phyloP scores from a whole-genome alignment of 2,888 invertebrate species.

The Stictocephala bisonia region DNA sequence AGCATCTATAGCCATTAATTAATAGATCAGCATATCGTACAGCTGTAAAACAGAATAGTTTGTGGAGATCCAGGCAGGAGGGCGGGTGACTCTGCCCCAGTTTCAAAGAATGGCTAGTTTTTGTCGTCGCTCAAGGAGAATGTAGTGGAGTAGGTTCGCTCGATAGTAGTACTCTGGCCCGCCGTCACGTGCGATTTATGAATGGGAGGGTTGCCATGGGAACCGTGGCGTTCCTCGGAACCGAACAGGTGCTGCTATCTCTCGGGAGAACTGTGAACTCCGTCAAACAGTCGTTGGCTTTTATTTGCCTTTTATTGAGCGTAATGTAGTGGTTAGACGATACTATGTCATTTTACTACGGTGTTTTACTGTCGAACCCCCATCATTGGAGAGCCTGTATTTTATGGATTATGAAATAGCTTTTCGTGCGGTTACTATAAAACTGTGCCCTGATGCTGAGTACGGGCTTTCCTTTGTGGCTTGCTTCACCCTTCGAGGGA shows the following conservation, averaged over 20 bases:
- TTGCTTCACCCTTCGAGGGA: too few species aligned
- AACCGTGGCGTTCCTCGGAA: neutral
- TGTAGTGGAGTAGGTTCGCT: constrained; percentile 34
- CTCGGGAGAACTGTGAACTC: constrained; percentile 2
- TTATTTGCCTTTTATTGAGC: constrained; percentile 31
- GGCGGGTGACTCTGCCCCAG: neutral
- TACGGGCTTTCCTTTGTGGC: too few species aligned
- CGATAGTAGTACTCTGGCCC: constrained; percentile 38
- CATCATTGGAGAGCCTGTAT: constrained; percentile 12
- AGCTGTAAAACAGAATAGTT: too few species aligned
- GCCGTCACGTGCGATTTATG: constrained; percentile 8
- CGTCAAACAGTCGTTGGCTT: neutral
- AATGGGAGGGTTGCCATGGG: constrained; percentile 32
- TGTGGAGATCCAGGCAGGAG: too few species aligned
- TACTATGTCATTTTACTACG: constrained; percentile 36
- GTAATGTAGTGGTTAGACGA: constrained; percentile 36
- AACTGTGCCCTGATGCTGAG: too few species aligned
- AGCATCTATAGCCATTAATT: too few species aligned
- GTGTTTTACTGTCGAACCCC: constrained; percentile 35
- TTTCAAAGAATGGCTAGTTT: constrained; percentile 34
- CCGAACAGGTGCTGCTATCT: constrained; percentile 10
- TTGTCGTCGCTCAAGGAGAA: too few species aligned
- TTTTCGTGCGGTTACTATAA: constrained; percentile 20
- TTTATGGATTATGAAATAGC: constrained; percentile 32
- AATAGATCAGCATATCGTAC: too few species aligned